A percentile compares a stretch with the other conserved stretches of the same genome.
Conservation (phyloP, 35 echinoderm and acorn worm species). For the Ophioderma brevispina region DNA sequence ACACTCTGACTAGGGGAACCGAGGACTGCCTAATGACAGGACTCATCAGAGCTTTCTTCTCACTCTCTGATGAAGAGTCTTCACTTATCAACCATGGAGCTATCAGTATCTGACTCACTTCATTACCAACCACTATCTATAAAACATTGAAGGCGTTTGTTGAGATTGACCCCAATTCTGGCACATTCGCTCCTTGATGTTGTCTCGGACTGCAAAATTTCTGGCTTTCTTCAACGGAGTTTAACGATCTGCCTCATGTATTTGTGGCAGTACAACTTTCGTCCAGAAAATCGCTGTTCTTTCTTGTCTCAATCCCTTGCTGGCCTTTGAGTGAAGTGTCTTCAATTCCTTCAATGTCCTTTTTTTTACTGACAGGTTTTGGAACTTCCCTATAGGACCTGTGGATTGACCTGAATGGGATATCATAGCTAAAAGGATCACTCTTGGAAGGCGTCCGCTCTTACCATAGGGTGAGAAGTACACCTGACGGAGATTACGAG, state of each 20-base stretch:
- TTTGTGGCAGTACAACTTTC: slow-evolving; percentile 5
- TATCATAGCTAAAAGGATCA: neutral
- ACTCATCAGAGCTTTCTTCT: neutral
- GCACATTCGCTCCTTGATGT: neutral
- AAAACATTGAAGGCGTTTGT: too few species aligned
- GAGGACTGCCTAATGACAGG: neutral
- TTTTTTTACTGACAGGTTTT: too few species aligned
- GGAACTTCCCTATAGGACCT: neutral
- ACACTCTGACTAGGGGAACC: neutral
- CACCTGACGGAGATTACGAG: neutral
- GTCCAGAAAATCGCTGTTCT: neutral
- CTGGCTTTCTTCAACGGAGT: neutral
- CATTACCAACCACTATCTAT: neutral
- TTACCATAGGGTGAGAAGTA: neutral
- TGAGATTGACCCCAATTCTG: neutral
- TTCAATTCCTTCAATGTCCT: too few species aligned
- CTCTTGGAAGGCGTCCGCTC: neutral
- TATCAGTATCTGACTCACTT: neutral
- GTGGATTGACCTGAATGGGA: neutral
- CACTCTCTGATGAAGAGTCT: neutral
- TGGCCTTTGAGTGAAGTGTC: too few species aligned
- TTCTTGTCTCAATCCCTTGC: neutral
- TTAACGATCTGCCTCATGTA: neutral
- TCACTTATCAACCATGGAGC: neutral
- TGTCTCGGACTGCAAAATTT: neutral